These are phyloP conservation scores for Drosophila ohnishii DNA, from an alignment of 1,140 invertebrate species.

Conservation along the genomic window DNA sequence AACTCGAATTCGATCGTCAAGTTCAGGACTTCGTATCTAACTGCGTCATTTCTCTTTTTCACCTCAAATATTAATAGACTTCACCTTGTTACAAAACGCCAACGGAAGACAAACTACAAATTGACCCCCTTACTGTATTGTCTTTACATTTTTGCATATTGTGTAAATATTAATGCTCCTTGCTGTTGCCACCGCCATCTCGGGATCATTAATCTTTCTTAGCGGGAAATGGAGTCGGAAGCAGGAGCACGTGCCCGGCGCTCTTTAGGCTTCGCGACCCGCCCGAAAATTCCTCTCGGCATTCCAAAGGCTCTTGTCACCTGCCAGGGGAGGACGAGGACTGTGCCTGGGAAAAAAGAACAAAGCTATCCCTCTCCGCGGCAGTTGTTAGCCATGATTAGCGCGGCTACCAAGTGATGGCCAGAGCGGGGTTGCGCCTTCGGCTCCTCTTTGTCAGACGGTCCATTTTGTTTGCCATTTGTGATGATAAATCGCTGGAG, in stretches of 20 bases:
- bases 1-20: not conserved
- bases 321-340: constrained; percentile 18
- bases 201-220: constrained; percentile 74
- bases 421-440: constrained; percentile 23
- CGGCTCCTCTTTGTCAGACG: constrained; percentile 49
- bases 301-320: constrained; percentile 35
- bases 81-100: not conserved
- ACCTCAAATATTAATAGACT: constrained; percentile 10
- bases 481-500: constrained; percentile 65
- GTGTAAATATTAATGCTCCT: constrained; percentile 59
- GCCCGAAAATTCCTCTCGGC: constrained; percentile 40
- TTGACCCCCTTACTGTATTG: constrained; percentile 32
- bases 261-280: constrained; percentile 34
- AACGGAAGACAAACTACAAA: constrained; percentile 64
- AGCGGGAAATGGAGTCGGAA: constrained; percentile 14
- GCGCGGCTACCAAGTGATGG: constrained; percentile 38
- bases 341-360: constrained; percentile 10
- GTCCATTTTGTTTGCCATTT: constrained; percentile 72
- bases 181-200: constrained; percentile 39
- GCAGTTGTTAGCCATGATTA: constrained; percentile 62
- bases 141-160: constrained; percentile 60
- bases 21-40: too few relatives aligned
- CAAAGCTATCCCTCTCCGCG: constrained; percentile 23
- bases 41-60: not conserved
- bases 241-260: constrained; percentile 17